phyloP scores from a whole-genome alignment of 1,140 invertebrate species.

The Meloidogyne exigua region DNA sequence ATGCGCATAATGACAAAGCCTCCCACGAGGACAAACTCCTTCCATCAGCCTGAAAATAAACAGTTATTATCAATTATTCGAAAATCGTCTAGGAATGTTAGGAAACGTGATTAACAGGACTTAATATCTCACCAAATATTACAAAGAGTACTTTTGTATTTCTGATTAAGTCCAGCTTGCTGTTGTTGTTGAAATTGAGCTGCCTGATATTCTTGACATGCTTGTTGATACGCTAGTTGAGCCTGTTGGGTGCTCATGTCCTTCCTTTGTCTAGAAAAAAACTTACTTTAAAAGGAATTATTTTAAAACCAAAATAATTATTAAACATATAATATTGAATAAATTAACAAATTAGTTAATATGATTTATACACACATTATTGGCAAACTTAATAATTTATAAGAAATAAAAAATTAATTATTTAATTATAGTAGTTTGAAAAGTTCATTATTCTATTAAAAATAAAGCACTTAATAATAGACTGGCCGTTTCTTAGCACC shows the following conservation, averaged over 20 bases:
- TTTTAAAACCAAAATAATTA: not conserved
- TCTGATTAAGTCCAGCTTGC: not conserved
- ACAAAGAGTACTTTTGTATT: constrained; percentile 26
- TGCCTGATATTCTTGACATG: constrained; percentile 13
- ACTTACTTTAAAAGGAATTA: not conserved
- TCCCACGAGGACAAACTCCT: constrained; percentile 21
- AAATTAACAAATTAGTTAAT: not conserved
- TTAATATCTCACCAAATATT: constrained; percentile 17
- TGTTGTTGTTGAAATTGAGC: constrained; percentile 14
- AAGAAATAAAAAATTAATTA: not conserved
- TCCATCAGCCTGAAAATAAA: constrained; percentile 16
- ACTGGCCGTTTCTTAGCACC: not conserved
- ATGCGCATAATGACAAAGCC: constrained; percentile 23
- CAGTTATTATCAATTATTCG: too few species aligned
- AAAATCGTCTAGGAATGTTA: too few species aligned
- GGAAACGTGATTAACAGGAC: too few species aligned
- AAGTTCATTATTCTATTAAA: constrained; percentile 1
- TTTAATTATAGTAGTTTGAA: not conserved
- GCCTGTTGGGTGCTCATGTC: not conserved
- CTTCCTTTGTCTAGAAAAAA: not conserved
- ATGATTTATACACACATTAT: not conserved
- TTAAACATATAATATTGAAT: not conserved
- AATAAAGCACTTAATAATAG: not conserved
- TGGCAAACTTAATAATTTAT: not conserved
- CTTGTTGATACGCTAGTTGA: constrained; percentile 3